Evolutionary conservation across 2,797 vertebrate genomes (phyloP).

Genomic region (Lepus townsendii): DNA sequence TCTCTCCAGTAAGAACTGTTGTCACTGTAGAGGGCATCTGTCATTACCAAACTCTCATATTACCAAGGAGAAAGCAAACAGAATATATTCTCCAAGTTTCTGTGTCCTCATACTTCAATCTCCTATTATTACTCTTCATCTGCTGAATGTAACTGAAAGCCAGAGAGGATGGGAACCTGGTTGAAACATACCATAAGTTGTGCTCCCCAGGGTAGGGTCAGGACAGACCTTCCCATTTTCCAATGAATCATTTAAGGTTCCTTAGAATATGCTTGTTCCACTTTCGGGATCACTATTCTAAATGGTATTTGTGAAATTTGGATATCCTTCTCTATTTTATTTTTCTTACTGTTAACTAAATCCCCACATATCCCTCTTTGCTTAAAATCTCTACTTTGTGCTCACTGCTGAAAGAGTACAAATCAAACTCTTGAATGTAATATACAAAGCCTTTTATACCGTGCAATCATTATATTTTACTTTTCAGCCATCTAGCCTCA

Average conservation of each 20-base stretch:
- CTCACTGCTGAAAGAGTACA: neutral
- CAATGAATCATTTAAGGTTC: neutral
- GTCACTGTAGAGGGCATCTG: neutral
- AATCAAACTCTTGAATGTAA: neutral
- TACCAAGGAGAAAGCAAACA: neutral
- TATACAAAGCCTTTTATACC: neutral
- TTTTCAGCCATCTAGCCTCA: neutral
- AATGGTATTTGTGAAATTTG: neutral
- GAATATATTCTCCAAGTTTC: neutral
- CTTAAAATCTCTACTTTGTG: neutral
- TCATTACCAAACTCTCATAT: neutral
- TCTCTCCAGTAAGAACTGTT: neutral
- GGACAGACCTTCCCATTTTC: neutral
- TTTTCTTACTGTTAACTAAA: neutral
- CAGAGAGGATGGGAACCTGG: neutral
- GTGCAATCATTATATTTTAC: constrained; percentile 6
- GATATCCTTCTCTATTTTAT: neutral
- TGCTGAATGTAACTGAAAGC: neutral
- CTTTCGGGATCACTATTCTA: neutral
- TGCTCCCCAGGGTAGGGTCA: neutral
- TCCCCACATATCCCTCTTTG: neutral
- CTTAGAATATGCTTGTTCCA: neutral
- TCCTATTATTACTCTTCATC: neutral
- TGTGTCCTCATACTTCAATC: neutral
- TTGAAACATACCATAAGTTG: neutral